Evolutionary conservation across 2,797 vertebrate species (phyloP).

Genomic region (Peromyscus nudipes): DNA sequence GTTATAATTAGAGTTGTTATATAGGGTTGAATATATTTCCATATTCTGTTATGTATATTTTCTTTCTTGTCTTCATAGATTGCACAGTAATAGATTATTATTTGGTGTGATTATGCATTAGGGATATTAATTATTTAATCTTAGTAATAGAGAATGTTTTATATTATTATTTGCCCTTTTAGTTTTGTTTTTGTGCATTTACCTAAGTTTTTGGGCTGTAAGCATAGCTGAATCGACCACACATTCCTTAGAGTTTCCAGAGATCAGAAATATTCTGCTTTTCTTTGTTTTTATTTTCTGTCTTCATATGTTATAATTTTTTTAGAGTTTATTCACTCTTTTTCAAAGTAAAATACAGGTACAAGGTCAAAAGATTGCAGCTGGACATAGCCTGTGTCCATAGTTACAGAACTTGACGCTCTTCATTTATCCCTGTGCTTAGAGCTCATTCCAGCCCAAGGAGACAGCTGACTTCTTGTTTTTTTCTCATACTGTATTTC

Average conservation of each 20-base stretch:
- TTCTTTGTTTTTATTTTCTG: slow-evolving; percentile 2
- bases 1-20: not conserved
- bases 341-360: not conserved
- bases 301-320: not conserved
- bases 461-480: not conserved
- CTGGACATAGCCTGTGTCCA: not conserved
- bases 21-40: slow-evolving; percentile 34
- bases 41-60: not conserved
- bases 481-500: not conserved
- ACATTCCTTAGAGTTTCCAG: not conserved
- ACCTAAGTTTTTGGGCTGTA: slow-evolving; percentile 29
- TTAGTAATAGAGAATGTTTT: not conserved
- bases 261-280: not conserved
- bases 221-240: not conserved
- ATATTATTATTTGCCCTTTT: slow-evolving; percentile 26
- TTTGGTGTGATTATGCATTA: not conserved
- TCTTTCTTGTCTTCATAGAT: not conserved
- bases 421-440: not conserved
- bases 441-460: not conserved
- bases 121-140: not conserved
- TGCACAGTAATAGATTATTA: not conserved
- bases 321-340: slow-evolving; percentile 6
- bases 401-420: not conserved
- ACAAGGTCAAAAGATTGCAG: not conserved
- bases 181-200: slow-evolving; percentile 53